Percentiles rank a stretch among this genome's conserved stretches.
phyloP scores from a whole-genome alignment of 2,113 vertebrate species.

The Scatophagus argus region DNA sequence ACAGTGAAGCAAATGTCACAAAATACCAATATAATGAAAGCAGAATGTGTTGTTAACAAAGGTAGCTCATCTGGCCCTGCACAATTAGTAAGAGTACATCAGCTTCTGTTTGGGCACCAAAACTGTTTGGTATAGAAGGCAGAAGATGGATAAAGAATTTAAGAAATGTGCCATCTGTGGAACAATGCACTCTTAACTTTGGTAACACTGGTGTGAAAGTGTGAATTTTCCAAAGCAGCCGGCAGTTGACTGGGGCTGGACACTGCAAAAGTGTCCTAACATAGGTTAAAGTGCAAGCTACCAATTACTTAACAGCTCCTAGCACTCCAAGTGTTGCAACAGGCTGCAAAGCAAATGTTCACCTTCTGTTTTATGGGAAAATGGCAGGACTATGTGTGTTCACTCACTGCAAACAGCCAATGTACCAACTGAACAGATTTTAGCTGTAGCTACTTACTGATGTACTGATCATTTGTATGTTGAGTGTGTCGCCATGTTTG shows the following conservation, averaged over 20 bases:
- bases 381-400: background rate
- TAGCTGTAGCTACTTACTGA: background rate
- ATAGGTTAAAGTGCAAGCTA: background rate
- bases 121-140: slow-evolving; percentile 25
- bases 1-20: slow-evolving; percentile 37
- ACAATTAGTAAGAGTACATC: slow-evolving; percentile 18
- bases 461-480: background rate
- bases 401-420: background rate
- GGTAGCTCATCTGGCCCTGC: slow-evolving; percentile 20
- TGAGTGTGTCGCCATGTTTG: background rate
- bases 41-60: slow-evolving; percentile 44
- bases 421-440: background rate
- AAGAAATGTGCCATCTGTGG: slow-evolving; percentile 39
- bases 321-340: background rate
- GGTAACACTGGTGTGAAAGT: background rate
- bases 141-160: slow-evolving; percentile 24
- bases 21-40: slow-evolving; percentile 43
- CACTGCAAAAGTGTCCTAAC: background rate
- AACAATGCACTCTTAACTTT: background rate
- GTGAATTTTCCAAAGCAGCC: slow-evolving; percentile 1
- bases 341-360: background rate
- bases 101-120: slow-evolving; percentile 6
- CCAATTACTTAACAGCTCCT: background rate
- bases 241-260: background rate
- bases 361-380: background rate